phyloP scores from a whole-genome alignment of 23 tunicate species.

The Styela plicata region DNA sequence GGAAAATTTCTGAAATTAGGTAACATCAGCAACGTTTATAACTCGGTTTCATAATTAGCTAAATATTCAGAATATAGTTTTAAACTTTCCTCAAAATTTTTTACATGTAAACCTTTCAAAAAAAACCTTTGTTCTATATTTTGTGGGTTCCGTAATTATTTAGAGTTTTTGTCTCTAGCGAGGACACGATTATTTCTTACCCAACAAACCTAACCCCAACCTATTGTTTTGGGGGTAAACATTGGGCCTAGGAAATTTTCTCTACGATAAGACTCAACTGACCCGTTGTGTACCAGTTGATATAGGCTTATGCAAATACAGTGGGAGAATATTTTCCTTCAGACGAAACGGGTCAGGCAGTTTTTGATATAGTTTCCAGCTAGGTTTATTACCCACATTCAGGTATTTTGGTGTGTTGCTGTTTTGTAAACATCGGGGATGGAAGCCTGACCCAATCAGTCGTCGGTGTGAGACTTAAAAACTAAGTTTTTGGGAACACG shows the following conservation, averaged over 20 bases:
- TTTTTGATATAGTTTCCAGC: slow-evolving; percentile 28
- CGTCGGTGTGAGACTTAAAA: background rate
- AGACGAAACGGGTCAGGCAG: background rate
- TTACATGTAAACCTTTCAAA: too few relatives aligned
- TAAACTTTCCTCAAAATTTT: too few relatives aligned
- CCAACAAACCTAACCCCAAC: slow-evolving; percentile 16
- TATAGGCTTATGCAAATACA: background rate
- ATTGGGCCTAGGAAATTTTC: slow-evolving; percentile 2
- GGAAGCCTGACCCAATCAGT: slow-evolving; percentile 19
- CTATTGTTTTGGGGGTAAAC: slow-evolving; percentile 32
- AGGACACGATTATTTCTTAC: slow-evolving; percentile 3
- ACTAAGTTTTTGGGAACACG: background rate
- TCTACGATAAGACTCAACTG: slow-evolving; percentile 7
- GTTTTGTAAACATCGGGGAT: slow-evolving; percentile 17
- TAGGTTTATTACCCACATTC: slow-evolving; percentile 18
- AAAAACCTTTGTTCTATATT: background rate
- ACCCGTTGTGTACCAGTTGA: background rate
- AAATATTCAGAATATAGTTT: too few relatives aligned
- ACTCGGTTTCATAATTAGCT: too few relatives aligned
- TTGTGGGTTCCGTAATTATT: background rate
- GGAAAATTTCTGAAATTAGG: too few relatives aligned
- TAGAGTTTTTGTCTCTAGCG: background rate
- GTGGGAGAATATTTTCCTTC: too few relatives aligned
- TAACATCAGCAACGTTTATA: too few relatives aligned
- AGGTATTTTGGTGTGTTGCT: slow-evolving; percentile 21